A percentile compares a stretch with the other conserved stretches of the same genome.
Conservation (phyloP, 2,888 invertebrate genomes). For the Eupeodes latifasciatus region DNA sequence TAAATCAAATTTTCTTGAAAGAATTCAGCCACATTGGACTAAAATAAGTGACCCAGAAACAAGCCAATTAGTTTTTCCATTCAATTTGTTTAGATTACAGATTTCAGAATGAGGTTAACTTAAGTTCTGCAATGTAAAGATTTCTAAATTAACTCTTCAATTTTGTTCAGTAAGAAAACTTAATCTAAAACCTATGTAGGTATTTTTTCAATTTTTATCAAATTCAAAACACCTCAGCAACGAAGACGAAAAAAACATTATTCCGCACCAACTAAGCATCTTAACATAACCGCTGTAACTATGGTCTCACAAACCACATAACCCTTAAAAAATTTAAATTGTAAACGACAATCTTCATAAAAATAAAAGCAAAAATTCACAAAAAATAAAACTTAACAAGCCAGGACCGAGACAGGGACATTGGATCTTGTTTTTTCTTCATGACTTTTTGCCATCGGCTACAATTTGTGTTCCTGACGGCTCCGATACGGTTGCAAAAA, state of each 20-base stretch:
- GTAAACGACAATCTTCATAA: conserved; percentile 41
- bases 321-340: conserved; percentile 21
- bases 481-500: conserved; percentile 66
- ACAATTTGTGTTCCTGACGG: conserved; percentile 67
- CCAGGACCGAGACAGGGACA: conserved; percentile 10
- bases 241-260: not conserved
- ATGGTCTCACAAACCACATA: conserved; percentile 23
- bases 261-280: not conserved
- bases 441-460: conserved; percentile 61
- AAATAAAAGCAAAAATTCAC: conserved; percentile 3
- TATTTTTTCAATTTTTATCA: not conserved
- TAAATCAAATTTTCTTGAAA: no score
- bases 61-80: not conserved
- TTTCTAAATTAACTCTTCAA: conserved; percentile 11
- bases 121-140: not conserved
- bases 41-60: no score
- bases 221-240: not conserved
- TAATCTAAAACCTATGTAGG: not conserved
- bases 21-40: no score
- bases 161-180: not conserved
- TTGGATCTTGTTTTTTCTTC: conserved; percentile 32
- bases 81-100: not conserved
- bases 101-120: no score
- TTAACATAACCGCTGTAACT: not conserved
- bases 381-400: conserved; percentile 33